Evolutionary conservation across 2,797 vertebrate species (phyloP).

Genomic region (Sparidentex hasta): DNA sequence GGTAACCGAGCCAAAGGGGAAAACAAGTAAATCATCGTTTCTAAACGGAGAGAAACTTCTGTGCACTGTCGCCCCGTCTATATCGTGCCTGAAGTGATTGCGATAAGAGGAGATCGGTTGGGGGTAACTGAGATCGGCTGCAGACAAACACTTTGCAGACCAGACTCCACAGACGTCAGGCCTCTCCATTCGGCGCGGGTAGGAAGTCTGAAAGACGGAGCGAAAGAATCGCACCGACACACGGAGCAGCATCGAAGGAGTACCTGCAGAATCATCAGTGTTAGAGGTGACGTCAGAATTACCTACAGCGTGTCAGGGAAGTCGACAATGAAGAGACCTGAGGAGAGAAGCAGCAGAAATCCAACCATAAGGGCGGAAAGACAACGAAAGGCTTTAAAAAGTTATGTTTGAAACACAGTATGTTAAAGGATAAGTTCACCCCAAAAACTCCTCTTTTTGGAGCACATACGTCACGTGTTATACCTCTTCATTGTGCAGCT

Average conservation of each 20-base stretch:
- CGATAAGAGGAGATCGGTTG: not conserved
- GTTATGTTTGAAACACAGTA: not conserved
- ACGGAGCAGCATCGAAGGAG: not conserved
- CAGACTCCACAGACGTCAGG: not conserved
- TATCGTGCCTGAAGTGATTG: slow-evolving; percentile 1
- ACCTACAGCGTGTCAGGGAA: not conserved
- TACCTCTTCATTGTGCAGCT: too few relatives aligned
- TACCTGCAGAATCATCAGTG: not conserved
- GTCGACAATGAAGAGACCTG: not conserved
- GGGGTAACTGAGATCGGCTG: not conserved
- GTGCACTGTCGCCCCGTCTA: not conserved
- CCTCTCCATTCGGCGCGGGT: not conserved
- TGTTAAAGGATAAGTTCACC: not conserved
- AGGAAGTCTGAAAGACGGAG: not conserved
- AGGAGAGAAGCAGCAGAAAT: not conserved
- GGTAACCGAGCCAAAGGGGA: not conserved
- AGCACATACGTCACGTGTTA: too few relatives aligned
- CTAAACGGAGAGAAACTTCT: not conserved
- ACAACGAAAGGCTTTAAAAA: not conserved
- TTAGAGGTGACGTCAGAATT: not conserved
- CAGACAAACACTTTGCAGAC: not conserved
- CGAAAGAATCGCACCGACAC: not conserved
- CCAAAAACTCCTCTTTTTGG: too few relatives aligned
- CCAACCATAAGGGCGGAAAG: not conserved
- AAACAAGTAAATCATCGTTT: slow-evolving; percentile 9